Conservation (phyloP, 2,113 vertebrate genomes). For the zebrafish (Danio rerio) region GRCz12tu NC_133189.1:4390001-4390500, state of each 20-base stretch:
- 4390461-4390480: too few species aligned
- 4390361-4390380: background rate
- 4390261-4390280: background rate
- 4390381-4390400: too few species aligned
- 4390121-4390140: too few species aligned
- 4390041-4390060: too few species aligned
- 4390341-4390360: background rate
- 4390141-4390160: background rate
- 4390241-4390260: background rate
- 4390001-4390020: too few species aligned
- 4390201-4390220: conserved; percentile 11
- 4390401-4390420: background rate
- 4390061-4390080: too few species aligned
- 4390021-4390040: too few species aligned
- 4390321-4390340: background rate
- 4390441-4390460: background rate
- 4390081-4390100: too few species aligned
- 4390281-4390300: background rate
- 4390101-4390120: too few species aligned
- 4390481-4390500: too few species aligned
- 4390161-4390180: background rate
- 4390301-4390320: background rate
- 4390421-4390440: background rate
- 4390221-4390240: background rate
- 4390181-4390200: background rate